Conservation (phyloP, 2,888 invertebrate genomes). For the Drosophila eohydei region DNA sequence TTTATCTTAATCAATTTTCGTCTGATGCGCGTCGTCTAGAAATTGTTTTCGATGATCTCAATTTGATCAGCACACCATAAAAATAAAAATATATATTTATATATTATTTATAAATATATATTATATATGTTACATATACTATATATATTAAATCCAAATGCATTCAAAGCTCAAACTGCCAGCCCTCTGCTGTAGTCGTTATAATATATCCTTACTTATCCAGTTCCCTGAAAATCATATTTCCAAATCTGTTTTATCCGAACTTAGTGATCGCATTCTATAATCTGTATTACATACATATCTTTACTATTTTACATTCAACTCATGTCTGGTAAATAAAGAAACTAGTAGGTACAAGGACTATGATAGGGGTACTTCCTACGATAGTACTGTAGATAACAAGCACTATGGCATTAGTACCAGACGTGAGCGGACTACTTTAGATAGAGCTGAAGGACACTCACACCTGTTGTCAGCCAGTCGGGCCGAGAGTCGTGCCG, state of each 20-base stretch:
- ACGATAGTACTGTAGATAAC: slow-evolving; percentile 72
- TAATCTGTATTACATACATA: slow-evolving; percentile 13
- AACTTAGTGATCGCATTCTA: neutral
- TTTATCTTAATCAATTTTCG: no score
- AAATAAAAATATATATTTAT: no score
- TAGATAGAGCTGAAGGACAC: slow-evolving; percentile 63
- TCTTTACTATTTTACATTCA: slow-evolving; percentile 6
- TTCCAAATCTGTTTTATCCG: neutral
- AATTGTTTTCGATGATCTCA: no score
- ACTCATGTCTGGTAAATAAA: slow-evolving; percentile 22
- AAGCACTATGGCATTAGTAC: slow-evolving; percentile 66
- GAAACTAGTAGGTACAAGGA: slow-evolving; percentile 72
- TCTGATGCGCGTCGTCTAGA: no score
- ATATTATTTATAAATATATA: no score
- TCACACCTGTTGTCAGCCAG: slow-evolving; percentile 65
- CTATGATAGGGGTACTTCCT: slow-evolving; percentile 78
- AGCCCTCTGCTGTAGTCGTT: slow-evolving; percentile 1
- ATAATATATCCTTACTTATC: slow-evolving; percentile 12
- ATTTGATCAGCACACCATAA: no score
- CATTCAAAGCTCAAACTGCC: neutral
- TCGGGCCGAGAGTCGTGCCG: slow-evolving; percentile 60
- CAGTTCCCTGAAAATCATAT: slow-evolving; percentile 1
- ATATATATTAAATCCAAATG: neutral
- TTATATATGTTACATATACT: no score
- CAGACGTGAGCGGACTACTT: slow-evolving; percentile 62